Percentiles rank a stretch among this genome's conserved stretches.
phyloP scores from a whole-genome alignment of 2,888 invertebrate genomes.

The Ptychoptera albimana region DNA sequence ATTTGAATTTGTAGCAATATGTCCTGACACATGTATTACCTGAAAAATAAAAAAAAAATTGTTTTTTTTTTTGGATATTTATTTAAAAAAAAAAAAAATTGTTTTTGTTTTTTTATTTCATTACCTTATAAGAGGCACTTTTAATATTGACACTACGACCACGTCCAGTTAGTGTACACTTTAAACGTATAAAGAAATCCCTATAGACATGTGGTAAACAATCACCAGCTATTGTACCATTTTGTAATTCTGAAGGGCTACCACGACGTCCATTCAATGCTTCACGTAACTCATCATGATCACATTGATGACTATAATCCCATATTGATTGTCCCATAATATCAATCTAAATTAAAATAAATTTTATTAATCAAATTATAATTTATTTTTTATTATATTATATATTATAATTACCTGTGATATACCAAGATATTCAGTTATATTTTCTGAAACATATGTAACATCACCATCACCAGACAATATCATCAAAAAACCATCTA shows the following conservation, averaged over 20 bases:
- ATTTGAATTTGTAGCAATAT: slow-evolving; percentile 42
- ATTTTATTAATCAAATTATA: slow-evolving; percentile 1
- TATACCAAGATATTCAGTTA: slow-evolving; percentile 78
- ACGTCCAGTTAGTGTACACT: slow-evolving; percentile 87
- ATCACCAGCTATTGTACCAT: slow-evolving; percentile 11
- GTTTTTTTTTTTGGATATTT: too few species aligned
- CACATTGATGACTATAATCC: slow-evolving; percentile 90
- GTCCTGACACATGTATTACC: slow-evolving; percentile 82
- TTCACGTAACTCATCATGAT: slow-evolving; percentile 76
- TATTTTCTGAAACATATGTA: slow-evolving; percentile 82
- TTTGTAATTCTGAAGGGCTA: slow-evolving; percentile 3
- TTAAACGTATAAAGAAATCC: slow-evolving; percentile 45
- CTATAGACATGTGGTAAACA: slow-evolving; percentile 24
- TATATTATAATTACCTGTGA: slow-evolving; percentile 51
- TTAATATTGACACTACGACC: slow-evolving; percentile 92
- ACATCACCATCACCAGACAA: slow-evolving; percentile 82
- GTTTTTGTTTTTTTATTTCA: neutral
- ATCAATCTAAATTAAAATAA: slow-evolving; percentile 58
- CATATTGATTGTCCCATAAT: slow-evolving; percentile 87
- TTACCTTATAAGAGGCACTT: slow-evolving; percentile 88
- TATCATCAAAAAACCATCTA: slow-evolving; percentile 84
- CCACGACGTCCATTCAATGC: slow-evolving; percentile 33
- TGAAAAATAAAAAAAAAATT: slow-evolving; percentile 27
- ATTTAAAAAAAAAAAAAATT: too few species aligned
- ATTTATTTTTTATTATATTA: slow-evolving; percentile 1